Evolutionary conservation across 2,113 vertebrate genomes (phyloP), one percentile per base, ranked within the genome.

Genomic region (Mustela nigripes): DNA sequence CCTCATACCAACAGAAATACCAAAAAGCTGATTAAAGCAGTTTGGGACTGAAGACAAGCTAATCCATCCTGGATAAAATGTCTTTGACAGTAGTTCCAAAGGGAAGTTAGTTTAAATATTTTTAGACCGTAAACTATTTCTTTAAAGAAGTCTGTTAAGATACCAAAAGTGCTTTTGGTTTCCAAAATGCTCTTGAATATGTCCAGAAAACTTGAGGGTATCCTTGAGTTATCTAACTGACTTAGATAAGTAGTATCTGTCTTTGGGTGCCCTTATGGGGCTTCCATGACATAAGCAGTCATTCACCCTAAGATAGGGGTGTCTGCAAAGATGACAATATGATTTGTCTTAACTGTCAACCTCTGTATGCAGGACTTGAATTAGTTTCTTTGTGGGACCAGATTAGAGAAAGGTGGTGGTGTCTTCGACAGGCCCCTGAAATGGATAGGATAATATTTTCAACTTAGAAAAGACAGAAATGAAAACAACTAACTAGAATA

Each of bases 101-200:
- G 24, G 48, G 31, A 94, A 56, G 69, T 83, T 12, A 33, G 31
- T 90, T 50, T 24, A 91, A 71, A 53, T 24, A 58, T n/a, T 96
- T 97, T 92, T 84, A 95, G 24, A 22, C 11, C 76, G 69, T 58
- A 82, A 86, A 92, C 26, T 31, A 42, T 96, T 94, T 85, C 28
- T 78, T 95, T 96, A 58, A 81, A 53, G 53, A 97, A 79, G 18
- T 53, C 24, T 73, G 48, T 81, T 78, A 67, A 31, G 48, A 65
- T 84, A 60, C 1, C 78, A 19, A 81, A 93, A 82, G 11, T 56
- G 63, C 26, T 31, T 89, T 94, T 83, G 12, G 22, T 86, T 89
- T 95, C 48, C 84, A 53, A 86, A 53, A 5, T 50, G 14, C 11
- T 86, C 53, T 84, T 89, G 53, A 89, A 4, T 62, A 74, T 91